Conservation (phyloP, 2,797 vertebrate genomes). For the Enteromius afrohamiltoni region DNA sequence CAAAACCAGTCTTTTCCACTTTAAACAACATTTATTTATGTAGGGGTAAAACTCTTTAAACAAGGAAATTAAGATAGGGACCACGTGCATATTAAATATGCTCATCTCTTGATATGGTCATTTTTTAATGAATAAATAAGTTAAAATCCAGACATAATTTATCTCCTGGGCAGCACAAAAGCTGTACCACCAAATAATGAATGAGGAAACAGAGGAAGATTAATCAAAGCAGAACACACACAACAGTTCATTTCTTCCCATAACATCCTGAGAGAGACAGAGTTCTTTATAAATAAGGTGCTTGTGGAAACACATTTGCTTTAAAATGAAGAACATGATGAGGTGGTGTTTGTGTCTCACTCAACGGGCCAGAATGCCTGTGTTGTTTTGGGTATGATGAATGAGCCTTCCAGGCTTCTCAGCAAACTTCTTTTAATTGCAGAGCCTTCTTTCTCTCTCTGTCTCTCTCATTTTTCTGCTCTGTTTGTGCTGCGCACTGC, state of each 20-base stretch:
- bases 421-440: slow-evolving; percentile 67
- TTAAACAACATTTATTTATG: neutral
- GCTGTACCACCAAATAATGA: slow-evolving; percentile 41
- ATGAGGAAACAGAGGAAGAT: slow-evolving; percentile 42
- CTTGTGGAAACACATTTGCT: slow-evolving; percentile 29
- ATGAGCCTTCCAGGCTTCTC: slow-evolving; percentile 62
- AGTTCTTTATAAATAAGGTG: slow-evolving; percentile 36
- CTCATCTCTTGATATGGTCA: slow-evolving; percentile 23
- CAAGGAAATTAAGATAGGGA: neutral
- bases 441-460: slow-evolving; percentile 48
- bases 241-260: slow-evolving; percentile 31
- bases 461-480: neutral
- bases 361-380: slow-evolving; percentile 48
- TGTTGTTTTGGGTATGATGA: slow-evolving; percentile 63
- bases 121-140: slow-evolving; percentile 46
- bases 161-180: slow-evolving; percentile 19
- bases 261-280: slow-evolving; percentile 39
- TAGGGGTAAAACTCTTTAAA: neutral
- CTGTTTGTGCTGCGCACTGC: slow-evolving; percentile 48
- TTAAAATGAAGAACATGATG: slow-evolving; percentile 58
- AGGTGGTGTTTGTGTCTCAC: slow-evolving; percentile 47
- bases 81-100: slow-evolving; percentile 11
- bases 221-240: slow-evolving; percentile 44
- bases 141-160: slow-evolving; percentile 30
- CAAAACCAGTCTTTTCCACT: neutral